Evolutionary conservation across 2,888 invertebrate species (phyloP).

Genomic region (Idaea straminata): DNA sequence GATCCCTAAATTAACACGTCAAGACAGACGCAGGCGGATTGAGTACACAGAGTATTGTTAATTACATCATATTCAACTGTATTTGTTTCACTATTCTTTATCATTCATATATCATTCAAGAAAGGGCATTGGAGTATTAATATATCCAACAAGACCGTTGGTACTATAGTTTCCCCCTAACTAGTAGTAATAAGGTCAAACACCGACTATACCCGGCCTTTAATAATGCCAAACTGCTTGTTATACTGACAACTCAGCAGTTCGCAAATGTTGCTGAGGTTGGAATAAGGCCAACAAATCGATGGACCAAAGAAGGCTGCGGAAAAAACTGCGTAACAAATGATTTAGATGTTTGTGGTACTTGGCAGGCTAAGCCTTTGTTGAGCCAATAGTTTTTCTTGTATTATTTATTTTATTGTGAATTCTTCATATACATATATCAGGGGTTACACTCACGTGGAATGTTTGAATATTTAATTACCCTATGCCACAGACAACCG

Average conservation of each 20-base stretch:
- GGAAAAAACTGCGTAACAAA: not conserved
- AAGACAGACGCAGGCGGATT: no score
- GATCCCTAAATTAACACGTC: no score
- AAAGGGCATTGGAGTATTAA: not conserved
- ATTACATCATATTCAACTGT: not conserved
- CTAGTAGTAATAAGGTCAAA: not conserved
- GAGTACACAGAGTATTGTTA: not conserved
- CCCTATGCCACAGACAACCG: no score
- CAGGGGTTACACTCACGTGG: not conserved
- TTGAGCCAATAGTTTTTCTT: not conserved
- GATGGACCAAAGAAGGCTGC: slow-evolving; percentile 34
- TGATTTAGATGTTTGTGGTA: not conserved
- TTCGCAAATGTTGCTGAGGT: slow-evolving; percentile 67
- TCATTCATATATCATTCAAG: not conserved
- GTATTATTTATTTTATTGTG: not conserved
- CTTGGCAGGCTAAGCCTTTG: not conserved
- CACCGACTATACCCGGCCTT: slow-evolving; percentile 10
- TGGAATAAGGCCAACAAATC: slow-evolving; percentile 70
- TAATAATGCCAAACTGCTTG: slow-evolving; percentile 35
- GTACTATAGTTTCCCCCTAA: not conserved
- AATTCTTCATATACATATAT: not conserved
- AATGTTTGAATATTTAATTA: no score
- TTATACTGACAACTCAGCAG: slow-evolving; percentile 47
- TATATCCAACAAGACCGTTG: not conserved
- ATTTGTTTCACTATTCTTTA: not conserved